These are phyloP conservation scores for Penaeus indicus DNA, from an alignment of 1,140 invertebrate species.

Conservation along the genomic window DNA sequence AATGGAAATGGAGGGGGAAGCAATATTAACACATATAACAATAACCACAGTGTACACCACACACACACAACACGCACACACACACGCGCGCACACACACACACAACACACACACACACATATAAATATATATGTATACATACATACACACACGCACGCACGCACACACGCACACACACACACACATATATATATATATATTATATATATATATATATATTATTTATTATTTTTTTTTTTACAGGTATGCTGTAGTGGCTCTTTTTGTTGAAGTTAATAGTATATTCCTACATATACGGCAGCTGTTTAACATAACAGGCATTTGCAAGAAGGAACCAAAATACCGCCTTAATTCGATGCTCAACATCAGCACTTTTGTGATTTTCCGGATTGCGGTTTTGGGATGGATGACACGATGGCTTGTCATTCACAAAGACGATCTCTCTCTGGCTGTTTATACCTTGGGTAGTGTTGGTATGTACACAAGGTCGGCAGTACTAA, in stretches of 20 bases:
- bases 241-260: constrained; percentile 69
- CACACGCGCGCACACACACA: too few relatives aligned
- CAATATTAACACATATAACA: too few relatives aligned
- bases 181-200: constrained; percentile 9
- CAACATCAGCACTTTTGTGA: constrained; percentile 74
- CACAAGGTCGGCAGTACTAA: too few relatives aligned
- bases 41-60: too few relatives aligned
- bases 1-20: too few relatives aligned
- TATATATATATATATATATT: background rate
- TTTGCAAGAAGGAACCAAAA: constrained; percentile 60
- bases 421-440: constrained; percentile 70
- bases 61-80: too few relatives aligned
- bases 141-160: too few relatives aligned
- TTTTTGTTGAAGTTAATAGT: constrained; percentile 72
- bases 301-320: constrained; percentile 69
- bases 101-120: too few relatives aligned
- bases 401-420: constrained; percentile 75
- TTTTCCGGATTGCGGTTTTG: constrained; percentile 73
- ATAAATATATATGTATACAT: too few relatives aligned
- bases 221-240: background rate
- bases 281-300: constrained; percentile 72
- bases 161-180: too few relatives aligned
- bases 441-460: constrained; percentile 70
- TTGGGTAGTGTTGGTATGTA: constrained; percentile 70
- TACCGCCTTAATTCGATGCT: constrained; percentile 71